Percentiles rank a stretch among this genome's conserved stretches.
phyloP scores from a whole-genome alignment of 1,140 invertebrate genomes.

The Brachionus sp. region DNA sequence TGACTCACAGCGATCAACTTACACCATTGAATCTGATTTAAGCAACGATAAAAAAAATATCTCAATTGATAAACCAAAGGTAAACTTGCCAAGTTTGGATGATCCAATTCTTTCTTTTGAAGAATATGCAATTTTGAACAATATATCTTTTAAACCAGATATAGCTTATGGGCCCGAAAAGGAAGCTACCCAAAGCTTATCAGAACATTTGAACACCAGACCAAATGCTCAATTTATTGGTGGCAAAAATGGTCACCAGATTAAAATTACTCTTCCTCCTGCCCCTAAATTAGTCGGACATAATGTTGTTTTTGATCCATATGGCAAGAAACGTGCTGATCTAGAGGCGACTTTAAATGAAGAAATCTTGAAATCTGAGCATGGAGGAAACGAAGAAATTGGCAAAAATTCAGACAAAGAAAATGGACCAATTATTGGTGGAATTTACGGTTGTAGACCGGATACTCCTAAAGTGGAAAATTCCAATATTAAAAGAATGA shows the following conservation, averaged over 20 bases:
- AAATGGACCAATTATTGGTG: background rate
- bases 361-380: background rate
- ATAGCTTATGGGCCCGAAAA: background rate
- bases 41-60: background rate
- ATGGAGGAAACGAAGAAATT: background rate
- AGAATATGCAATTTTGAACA: slow-evolving; percentile 11
- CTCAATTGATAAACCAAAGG: slow-evolving; percentile 11
- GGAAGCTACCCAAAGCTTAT: background rate
- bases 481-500: background rate
- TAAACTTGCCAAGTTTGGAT: slow-evolving; percentile 21
- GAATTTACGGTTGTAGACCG: background rate
- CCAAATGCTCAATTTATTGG: background rate
- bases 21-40: background rate
- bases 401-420: background rate
- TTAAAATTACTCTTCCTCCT: background rate
- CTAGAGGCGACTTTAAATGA: background rate
- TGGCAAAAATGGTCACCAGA: background rate
- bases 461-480: background rate
- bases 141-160: background rate
- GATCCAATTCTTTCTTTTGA: slow-evolving; percentile 36
- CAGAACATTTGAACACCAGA: background rate
- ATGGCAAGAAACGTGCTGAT: background rate
- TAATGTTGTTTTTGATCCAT: background rate
- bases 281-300: background rate
- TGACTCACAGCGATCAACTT: background rate